Percentiles rank a stretch among this genome's conserved stretches.
Evolutionary conservation across 1,140 invertebrate species (phyloP).

Genomic region (Luehdorfia chinensis): DNA sequence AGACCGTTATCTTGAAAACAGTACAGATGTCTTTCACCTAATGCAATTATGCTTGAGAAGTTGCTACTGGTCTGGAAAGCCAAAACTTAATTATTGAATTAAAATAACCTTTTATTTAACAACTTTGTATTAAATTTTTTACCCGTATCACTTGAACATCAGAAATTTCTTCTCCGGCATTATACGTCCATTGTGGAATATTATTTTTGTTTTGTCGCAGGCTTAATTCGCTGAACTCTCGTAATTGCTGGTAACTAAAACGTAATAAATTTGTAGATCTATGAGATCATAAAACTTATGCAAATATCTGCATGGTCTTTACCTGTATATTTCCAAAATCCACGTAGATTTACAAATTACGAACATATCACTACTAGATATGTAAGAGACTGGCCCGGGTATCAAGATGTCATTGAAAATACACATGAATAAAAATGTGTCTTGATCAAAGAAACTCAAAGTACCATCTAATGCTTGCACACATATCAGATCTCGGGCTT

Average conservation of each 20-base stretch:
- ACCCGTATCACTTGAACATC: slow-evolving; percentile 80
- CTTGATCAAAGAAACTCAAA: slow-evolving; percentile 92
- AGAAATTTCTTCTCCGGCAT: slow-evolving; percentile 86
- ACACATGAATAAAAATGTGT: slow-evolving; percentile 87
- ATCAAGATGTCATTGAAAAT: slow-evolving; percentile 86
- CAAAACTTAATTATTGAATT: not conserved
- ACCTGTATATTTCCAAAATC: slow-evolving; percentile 89
- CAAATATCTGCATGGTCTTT: slow-evolving; percentile 34
- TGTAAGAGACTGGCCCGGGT: slow-evolving; percentile 87
- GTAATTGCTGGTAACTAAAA: slow-evolving; percentile 81
- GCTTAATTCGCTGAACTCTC: slow-evolving; percentile 75
- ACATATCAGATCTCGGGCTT: slow-evolving; percentile 89
- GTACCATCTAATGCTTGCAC: slow-evolving; percentile 92
- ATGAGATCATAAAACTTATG: no score
- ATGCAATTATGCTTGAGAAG: slow-evolving; percentile 80
- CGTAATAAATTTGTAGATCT: no score
- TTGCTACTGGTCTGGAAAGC: slow-evolving; percentile 64
- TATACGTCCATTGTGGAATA: slow-evolving; percentile 86
- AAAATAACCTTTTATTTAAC: slow-evolving; percentile 1
- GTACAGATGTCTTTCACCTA: slow-evolving; percentile 86
- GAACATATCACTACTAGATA: slow-evolving; percentile 88
- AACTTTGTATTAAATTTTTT: slow-evolving; percentile 18
- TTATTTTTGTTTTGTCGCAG: slow-evolving; percentile 76
- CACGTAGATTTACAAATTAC: slow-evolving; percentile 85
- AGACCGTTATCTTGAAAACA: slow-evolving; percentile 86